phyloP scores from a whole-genome alignment of 2,113 vertebrate species.

The Stictonetta naevosa region DNA sequence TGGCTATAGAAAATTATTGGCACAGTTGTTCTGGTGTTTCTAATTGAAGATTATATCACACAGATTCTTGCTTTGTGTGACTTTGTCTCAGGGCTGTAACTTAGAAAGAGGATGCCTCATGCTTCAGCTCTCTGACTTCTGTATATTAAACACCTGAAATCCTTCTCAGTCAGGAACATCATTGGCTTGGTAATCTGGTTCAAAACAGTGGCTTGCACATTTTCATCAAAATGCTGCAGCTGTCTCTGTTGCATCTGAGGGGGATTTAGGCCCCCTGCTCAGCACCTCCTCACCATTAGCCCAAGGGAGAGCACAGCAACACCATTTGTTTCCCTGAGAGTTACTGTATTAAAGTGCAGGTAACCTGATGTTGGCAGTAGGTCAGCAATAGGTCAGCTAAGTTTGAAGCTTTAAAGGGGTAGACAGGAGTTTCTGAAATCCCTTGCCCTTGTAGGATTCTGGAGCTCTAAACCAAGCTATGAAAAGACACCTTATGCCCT shows the following conservation, averaged over 20 bases:
- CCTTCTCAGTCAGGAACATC: not conserved
- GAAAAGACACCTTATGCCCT: not conserved
- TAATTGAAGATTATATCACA: not conserved
- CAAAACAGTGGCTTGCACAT: not conserved
- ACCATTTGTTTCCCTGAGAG: not conserved
- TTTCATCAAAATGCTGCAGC: not conserved
- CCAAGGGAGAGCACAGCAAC: not conserved
- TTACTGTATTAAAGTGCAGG: too few relatives aligned
- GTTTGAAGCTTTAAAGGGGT: not conserved
- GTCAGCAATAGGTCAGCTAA: not conserved
- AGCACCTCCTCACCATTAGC: not conserved
- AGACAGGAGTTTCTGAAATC: not conserved
- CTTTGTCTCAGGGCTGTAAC: not conserved
- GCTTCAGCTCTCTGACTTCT: not conserved
- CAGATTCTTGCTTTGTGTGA: not conserved
- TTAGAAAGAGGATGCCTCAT: not conserved
- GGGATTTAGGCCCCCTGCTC: not conserved
- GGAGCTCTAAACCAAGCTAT: not conserved
- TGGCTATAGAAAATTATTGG: not conserved
- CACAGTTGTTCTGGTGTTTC: not conserved
- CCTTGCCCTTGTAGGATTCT: not conserved
- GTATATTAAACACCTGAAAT: not conserved
- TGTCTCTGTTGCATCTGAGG: not conserved
- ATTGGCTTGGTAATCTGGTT: not conserved
- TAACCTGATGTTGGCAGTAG: not conserved